Conservation (phyloP, 2,797 vertebrate genomes). For the Hippopotamyrus pictus region DNA sequence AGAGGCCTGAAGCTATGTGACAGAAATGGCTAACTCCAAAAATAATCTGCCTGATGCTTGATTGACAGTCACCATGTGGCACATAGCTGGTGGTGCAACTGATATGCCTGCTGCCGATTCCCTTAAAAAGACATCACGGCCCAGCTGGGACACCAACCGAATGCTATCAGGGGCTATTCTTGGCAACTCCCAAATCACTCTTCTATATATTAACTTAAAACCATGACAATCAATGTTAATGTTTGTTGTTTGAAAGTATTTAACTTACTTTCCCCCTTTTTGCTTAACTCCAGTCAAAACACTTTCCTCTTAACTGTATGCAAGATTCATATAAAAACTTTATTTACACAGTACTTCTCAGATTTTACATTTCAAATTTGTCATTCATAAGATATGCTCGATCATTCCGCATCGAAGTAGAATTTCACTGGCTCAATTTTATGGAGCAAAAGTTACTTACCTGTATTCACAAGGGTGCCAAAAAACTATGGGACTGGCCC, state of each 20-base stretch:
- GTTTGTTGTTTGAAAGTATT: neutral
- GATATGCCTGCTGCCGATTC: constrained; percentile 82
- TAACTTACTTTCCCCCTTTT: neutral
- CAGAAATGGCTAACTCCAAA: constrained; percentile 81
- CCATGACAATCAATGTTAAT: constrained; percentile 13
- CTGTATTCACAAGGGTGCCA: constrained; percentile 83
- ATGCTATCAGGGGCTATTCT: constrained; percentile 91
- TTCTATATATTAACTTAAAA: constrained; percentile 64
- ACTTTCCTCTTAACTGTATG: neutral
- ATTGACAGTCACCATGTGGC: constrained; percentile 89
- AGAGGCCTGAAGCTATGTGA: constrained; percentile 53
- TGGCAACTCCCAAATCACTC: constrained; percentile 64
- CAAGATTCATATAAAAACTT: neutral
- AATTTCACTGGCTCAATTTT: constrained; percentile 20
- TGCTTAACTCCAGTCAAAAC: neutral
- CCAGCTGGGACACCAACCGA: constrained; percentile 66
- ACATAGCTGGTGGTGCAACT: constrained; percentile 72
- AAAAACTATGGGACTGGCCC: constrained; percentile 79
- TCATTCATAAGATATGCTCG: neutral
- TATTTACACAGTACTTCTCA: neutral
- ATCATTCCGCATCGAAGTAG: neutral
- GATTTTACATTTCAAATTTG: neutral
- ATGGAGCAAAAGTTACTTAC: constrained; percentile 65
- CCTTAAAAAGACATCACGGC: constrained; percentile 95
- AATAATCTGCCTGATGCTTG: constrained; percentile 68